Conservation (phyloP, 2,797 vertebrate species). For the Sphenopsis melanotis region DNA sequence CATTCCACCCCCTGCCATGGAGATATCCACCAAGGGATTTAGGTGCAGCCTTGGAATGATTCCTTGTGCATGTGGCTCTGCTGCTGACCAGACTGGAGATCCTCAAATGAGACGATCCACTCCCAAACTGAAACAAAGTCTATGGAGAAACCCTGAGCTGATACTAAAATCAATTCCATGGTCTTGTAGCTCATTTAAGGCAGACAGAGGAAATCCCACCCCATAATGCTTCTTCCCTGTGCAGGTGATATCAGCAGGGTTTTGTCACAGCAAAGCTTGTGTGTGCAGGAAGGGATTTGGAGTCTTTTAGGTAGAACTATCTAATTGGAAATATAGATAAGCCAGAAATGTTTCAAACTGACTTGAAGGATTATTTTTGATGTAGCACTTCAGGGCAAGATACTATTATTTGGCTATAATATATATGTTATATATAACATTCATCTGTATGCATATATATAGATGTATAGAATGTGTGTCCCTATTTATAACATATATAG, state of each 20-base stretch:
- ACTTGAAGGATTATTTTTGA: neutral
- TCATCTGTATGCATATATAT: neutral
- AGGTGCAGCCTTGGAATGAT: neutral
- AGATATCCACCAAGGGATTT: neutral
- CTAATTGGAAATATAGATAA: neutral
- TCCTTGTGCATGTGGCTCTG: neutral
- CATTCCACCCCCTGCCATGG: neutral
- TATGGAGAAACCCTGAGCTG: neutral
- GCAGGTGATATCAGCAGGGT: no score
- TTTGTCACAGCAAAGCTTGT: neutral
- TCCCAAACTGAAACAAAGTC: neutral
- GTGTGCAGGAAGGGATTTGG: neutral
- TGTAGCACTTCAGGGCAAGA: neutral
- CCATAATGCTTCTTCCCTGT: neutral
- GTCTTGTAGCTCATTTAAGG: neutral
- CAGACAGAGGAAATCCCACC: neutral
- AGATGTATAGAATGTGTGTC: neutral
- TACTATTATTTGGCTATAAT: neutral
- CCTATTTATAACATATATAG: neutral
- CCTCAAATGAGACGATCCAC: neutral
- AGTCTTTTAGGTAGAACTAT: neutral
- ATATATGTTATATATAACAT: neutral
- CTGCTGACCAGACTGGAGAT: neutral
- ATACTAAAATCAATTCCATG: neutral
- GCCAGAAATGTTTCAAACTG: neutral